Evolutionary conservation across 2,797 vertebrate genomes (phyloP).

Genomic region (Gephyroberyx darwinii): DNA sequence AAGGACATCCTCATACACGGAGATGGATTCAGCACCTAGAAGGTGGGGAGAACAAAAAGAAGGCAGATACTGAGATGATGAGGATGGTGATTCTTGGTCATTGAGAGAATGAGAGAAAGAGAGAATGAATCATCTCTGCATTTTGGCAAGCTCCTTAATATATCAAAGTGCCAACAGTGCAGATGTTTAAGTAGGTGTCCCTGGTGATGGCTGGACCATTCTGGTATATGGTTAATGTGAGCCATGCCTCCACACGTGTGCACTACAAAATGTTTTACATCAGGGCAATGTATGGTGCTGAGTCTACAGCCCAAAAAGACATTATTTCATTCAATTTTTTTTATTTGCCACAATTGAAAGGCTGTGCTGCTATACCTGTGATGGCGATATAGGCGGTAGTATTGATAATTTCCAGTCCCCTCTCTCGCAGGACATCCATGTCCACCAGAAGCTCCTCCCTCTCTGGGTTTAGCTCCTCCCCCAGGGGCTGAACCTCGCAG

Average conservation of each 20-base stretch:
- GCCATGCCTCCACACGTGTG: no score
- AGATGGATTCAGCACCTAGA: constrained; percentile 95
- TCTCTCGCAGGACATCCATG: constrained; percentile 88
- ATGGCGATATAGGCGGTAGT: constrained; percentile 94
- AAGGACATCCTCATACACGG: constrained; percentile 94
- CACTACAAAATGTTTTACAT: no score
- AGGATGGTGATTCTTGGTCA: constrained; percentile 8
- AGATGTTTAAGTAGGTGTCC: not conserved
- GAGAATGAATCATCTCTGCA: constrained; percentile 5
- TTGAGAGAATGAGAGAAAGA: not conserved
- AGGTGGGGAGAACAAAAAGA: not conserved
- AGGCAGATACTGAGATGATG: constrained; percentile 19
- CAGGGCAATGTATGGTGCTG: no score
- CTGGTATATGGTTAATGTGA: no score
- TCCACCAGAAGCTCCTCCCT: constrained; percentile 93
- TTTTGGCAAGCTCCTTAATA: not conserved
- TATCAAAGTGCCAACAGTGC: no score
- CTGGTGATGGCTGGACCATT: no score
- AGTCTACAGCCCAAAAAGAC: no score
- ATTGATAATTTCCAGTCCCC: constrained; percentile 94
- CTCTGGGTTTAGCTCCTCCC: constrained; percentile 93
- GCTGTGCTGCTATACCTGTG: constrained; percentile 78
- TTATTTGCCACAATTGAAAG: not conserved
- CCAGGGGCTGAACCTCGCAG: constrained; percentile 94
- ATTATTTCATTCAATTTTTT: not conserved